Evolutionary conservation across 2,113 vertebrate species (phyloP).

Genomic region (Phalacrocorax carbo): DNA sequence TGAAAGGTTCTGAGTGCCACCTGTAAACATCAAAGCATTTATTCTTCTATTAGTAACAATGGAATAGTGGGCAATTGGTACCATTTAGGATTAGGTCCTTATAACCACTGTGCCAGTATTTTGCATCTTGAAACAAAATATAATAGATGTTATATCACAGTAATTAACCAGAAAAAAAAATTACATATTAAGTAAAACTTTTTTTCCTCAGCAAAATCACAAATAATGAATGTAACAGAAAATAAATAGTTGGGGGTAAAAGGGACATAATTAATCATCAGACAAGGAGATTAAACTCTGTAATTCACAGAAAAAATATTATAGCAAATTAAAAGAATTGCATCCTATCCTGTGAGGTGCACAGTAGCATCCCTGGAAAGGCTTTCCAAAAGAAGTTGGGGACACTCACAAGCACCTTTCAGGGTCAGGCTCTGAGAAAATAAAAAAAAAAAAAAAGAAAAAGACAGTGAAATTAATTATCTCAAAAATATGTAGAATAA

Average conservation of each 20-base stretch:
- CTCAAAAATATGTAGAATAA: not conserved
- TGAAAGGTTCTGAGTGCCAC: not conserved
- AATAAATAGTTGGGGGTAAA: not conserved
- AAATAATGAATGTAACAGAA: not conserved
- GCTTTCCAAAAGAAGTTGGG: constrained; percentile 23
- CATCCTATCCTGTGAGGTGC: constrained; percentile 57
- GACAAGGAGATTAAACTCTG: not conserved
- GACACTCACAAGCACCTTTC: constrained; percentile 39
- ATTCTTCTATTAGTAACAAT: not conserved
- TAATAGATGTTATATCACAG: not conserved
- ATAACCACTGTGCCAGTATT: not conserved
- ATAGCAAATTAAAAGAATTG: not conserved
- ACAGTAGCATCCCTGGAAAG: constrained; percentile 39
- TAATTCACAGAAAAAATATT: not conserved
- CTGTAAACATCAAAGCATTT: not conserved
- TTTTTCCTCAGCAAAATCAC: not conserved
- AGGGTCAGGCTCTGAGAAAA: constrained; percentile 33
- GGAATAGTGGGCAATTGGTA: not conserved
- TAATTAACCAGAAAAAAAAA: not conserved
- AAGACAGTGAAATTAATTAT: not conserved
- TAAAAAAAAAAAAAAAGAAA: not conserved
- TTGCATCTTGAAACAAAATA: constrained; percentile 25
- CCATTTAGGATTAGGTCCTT: not conserved
- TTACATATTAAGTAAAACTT: not conserved
- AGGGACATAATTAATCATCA: not conserved